Percentiles rank a stretch among this genome's conserved stretches.
Conservation (phyloP, 1,140 invertebrate species). For the Diploscapter pachys region DNA sequence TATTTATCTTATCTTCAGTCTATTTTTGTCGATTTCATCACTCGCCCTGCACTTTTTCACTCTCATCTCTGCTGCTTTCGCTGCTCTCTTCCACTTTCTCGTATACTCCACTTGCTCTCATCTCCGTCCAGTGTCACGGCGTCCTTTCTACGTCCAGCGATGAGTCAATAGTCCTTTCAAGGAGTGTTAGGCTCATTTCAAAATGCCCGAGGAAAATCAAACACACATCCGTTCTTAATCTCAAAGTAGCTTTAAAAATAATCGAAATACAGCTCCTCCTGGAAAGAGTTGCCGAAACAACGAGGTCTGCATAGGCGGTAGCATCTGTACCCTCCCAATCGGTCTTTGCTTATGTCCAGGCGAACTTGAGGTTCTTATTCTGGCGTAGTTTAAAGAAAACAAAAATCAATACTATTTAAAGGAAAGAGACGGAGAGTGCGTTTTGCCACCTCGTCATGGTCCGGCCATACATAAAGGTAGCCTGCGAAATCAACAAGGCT, state of each 20-base stretch:
- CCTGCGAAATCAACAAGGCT: neutral
- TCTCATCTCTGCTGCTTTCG: neutral
- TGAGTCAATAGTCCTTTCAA: no score
- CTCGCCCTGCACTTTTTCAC: constrained; percentile 2
- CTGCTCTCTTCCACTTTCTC: no score
- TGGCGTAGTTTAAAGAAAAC: no score
- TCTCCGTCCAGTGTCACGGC: no score
- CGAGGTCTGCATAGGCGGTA: constrained; percentile 50
- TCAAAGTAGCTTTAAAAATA: no score
- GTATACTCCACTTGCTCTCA: no score
- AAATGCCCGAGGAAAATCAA: no score
- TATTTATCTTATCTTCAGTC: neutral
- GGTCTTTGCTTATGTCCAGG: constrained; percentile 51
- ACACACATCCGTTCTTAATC: no score
- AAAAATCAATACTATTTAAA: no score
- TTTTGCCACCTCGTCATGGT: constrained; percentile 34
- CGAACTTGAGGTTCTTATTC: constrained; percentile 38
- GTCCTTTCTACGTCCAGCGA: no score
- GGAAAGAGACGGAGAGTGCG: constrained; percentile 46
- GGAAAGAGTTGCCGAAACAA: constrained; percentile 39
- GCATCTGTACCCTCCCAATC: constrained; percentile 44
- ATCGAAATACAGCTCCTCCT: constrained; percentile 21
- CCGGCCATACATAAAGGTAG: constrained; percentile 24
- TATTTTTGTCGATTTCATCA: constrained; percentile 2
- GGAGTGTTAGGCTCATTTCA: no score